Conservation (phyloP, 2,888 invertebrate genomes). For the Cerceris rybyensis region DNA sequence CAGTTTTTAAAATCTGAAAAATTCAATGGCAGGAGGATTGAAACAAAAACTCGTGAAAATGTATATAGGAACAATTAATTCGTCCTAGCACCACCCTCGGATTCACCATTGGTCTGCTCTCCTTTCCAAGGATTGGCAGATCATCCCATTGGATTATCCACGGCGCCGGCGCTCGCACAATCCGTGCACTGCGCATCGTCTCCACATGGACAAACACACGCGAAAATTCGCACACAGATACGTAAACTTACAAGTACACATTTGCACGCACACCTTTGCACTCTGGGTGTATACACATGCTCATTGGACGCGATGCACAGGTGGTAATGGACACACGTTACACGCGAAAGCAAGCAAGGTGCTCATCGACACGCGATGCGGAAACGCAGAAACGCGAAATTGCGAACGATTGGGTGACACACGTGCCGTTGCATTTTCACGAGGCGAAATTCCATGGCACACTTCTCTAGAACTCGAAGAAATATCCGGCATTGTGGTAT, state of each 20-base stretch:
- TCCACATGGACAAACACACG: conserved; percentile 24
- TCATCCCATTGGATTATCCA: conserved; percentile 82
- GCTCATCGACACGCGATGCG: conserved; percentile 38
- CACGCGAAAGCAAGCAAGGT: conserved; percentile 5
- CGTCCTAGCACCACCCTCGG: conserved; percentile 62
- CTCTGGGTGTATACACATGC: not conserved
- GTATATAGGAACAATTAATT: conserved; percentile 44
- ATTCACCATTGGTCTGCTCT: conserved; percentile 64
- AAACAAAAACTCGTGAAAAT: not conserved
- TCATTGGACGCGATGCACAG: conserved; percentile 10
- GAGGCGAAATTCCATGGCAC: conserved; percentile 10
- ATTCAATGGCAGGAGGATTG: not conserved
- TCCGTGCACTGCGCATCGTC: conserved; percentile 63
- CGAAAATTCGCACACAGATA: conserved; percentile 27
- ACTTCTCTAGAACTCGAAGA: conserved; percentile 1
- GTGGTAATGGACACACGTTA: not conserved
- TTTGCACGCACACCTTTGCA: not conserved
- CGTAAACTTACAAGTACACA: conserved; percentile 26
- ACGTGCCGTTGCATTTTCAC: conserved; percentile 45
- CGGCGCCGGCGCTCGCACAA: conserved; percentile 73
- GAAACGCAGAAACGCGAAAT: conserved; percentile 39
- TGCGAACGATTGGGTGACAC: conserved; percentile 27
- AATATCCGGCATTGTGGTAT: not conserved
- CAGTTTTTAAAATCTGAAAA: not conserved
- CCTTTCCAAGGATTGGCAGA: conserved; percentile 77